These are phyloP conservation scores for Leptinotarsa juncta DNA, from an alignment of 2,888 invertebrate species.

Conservation along the genomic window DNA sequence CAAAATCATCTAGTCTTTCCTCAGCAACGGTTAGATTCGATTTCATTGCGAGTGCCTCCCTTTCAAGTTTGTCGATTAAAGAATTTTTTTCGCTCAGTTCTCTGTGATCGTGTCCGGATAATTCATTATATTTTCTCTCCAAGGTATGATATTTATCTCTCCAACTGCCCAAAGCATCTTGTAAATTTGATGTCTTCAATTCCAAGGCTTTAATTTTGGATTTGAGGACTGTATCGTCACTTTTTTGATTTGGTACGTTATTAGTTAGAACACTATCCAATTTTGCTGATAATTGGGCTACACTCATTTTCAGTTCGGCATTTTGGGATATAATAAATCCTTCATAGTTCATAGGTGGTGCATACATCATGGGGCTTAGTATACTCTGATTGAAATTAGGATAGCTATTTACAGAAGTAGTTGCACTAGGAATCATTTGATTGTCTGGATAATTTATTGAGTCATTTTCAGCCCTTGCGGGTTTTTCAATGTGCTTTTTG, in stretches of 20 bases:
- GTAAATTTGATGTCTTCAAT: slow-evolving; percentile 61
- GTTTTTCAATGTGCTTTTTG: neutral
- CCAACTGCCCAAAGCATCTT: slow-evolving; percentile 50
- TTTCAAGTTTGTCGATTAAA: slow-evolving; percentile 35
- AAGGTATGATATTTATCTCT: slow-evolving; percentile 45
- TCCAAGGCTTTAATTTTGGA: slow-evolving; percentile 63
- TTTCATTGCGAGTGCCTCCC: slow-evolving; percentile 36
- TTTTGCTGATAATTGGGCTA: slow-evolving; percentile 74
- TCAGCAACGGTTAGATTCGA: slow-evolving; percentile 28
- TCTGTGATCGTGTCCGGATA: slow-evolving; percentile 23
- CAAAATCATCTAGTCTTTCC: slow-evolving; percentile 36
- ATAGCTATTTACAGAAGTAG: neutral
- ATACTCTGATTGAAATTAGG: slow-evolving; percentile 9
- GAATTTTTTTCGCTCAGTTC: slow-evolving; percentile 33
- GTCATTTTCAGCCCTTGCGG: neutral
- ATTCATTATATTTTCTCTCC: slow-evolving; percentile 37
- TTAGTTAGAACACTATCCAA: slow-evolving; percentile 69
- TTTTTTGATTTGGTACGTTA: slow-evolving; percentile 51
- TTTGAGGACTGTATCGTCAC: slow-evolving; percentile 46
- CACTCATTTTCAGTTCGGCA: slow-evolving; percentile 74
- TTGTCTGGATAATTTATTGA: slow-evolving; percentile 14
- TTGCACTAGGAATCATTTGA: neutral
- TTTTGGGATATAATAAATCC: slow-evolving; percentile 72
- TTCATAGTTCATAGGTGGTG: slow-evolving; percentile 53
- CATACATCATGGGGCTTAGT: slow-evolving; percentile 30